Base-by-base conservation (phyloP, 2,888 invertebrate genomes). In the Erpobdella octoculata region DNA sequence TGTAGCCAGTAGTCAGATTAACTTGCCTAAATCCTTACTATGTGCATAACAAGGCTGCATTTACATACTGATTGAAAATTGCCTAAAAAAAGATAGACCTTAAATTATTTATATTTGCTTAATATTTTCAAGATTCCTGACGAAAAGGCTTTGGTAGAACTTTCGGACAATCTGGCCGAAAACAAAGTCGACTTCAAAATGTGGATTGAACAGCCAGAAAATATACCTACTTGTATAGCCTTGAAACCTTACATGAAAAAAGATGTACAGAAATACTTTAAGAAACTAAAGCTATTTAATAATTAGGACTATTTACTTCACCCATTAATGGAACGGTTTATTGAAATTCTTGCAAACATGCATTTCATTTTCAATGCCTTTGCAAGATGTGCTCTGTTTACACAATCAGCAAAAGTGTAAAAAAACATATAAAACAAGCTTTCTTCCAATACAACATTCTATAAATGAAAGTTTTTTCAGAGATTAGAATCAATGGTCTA, bases 191-290 rank as follows among this genome's bases (percentile, higher is more conserved):
- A 88, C 76, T 91, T 94, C 83, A 95, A 94, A 83, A 80, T 96
- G 65, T 97, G 96, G 96, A 90, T 92, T 72, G 96, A 97, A 84
- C 93, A 95, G 81, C 96, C 96, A 18, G 97, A 98, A 85, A 91
- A 95, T 82, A 90, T 92, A 80, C 89, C 94, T 28, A 96, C 97
- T 0, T 96, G 96, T 83, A 85, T 98, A 77, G 96, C 92, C 12
- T 85, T 91, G 1, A 95, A 95, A 83, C 96, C 97, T 2, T 94
- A 93, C 82, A 88, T 88, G 0, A 94, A 93, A 83, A 89, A 89
- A 68, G 86, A 88, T 21, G 72, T 76, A 18, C 91, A 93, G 80
- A 89, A 89, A 80, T 90, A 88, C 86, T 89, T 95, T 75, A 91
- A 90, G 79, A 89, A 90, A 82, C 89, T 91, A 75, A 93, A 93